phyloP scores from a whole-genome alignment of 2,888 invertebrate species.

The Drosophila silvestris region DNA sequence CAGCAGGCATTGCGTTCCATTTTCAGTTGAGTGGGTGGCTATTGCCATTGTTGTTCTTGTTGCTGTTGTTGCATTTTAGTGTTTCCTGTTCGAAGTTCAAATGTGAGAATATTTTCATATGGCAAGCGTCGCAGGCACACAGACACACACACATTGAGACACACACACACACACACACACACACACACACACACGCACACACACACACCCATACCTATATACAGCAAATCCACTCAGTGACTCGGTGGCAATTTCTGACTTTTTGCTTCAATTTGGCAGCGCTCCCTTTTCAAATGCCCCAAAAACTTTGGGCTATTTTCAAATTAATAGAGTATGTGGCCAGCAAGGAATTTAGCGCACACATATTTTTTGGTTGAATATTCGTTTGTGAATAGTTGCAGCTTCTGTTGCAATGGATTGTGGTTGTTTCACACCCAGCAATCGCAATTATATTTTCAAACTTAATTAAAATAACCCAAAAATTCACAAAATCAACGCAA shows the following conservation, averaged over 20 bases:
- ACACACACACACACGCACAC: neutral
- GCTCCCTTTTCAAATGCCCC: constrained; percentile 73
- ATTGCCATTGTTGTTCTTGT: constrained; percentile 10
- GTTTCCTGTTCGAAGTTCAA: constrained; percentile 81
- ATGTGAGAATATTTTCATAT: constrained; percentile 80
- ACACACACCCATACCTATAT: neutral
- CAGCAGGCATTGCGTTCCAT: constrained; percentile 50
- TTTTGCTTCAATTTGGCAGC: constrained; percentile 25
- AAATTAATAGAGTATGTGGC: constrained; percentile 75
- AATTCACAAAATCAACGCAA: constrained; percentile 12
- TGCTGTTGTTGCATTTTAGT: constrained; percentile 71
- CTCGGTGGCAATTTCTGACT: neutral
- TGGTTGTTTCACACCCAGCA: neutral
- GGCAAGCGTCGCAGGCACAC: constrained; percentile 42
- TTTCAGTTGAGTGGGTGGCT: constrained; percentile 19
- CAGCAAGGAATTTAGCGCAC: constrained; percentile 57
- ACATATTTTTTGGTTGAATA: constrained; percentile 61
- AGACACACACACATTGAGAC: constrained; percentile 20
- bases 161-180: constrained; percentile 21
- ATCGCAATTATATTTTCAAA: neutral
- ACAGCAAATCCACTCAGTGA: constrained; percentile 12
- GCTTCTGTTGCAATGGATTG: neutral
- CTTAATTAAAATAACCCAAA: neutral
- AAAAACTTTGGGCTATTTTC: constrained; percentile 64
- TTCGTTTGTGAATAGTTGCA: constrained; percentile 3